phyloP scores from a whole-genome alignment of 2,888 invertebrate species.

The Poecilobothrus nobilitatus region DNA sequence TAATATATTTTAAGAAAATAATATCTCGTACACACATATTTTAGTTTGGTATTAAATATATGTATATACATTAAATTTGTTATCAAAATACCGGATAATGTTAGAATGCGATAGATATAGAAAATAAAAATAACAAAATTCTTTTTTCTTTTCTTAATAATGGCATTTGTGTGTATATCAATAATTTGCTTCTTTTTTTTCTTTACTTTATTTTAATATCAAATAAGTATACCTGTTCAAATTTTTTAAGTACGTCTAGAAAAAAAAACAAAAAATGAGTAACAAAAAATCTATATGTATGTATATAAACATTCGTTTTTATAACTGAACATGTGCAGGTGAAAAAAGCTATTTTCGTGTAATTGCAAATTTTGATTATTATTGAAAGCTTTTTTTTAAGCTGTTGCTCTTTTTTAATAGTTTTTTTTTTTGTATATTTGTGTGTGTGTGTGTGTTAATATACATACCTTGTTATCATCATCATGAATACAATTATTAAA shows the following conservation, averaged over 20 bases:
- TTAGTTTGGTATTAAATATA: too few species aligned
- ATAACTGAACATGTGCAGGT: conserved; percentile 6
- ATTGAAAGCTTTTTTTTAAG: not conserved
- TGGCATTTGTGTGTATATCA: not conserved
- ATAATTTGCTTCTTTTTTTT: not conserved
- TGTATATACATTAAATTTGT: not conserved
- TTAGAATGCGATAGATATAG: not conserved
- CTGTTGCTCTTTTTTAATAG: conserved; percentile 1
- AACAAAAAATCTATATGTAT: too few species aligned
- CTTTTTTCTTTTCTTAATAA: too few species aligned
- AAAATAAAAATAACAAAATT: too few species aligned
- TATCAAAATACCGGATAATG: not conserved
- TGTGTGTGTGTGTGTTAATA: too few species aligned
- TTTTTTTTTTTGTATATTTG: not conserved
- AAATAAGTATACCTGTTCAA: too few species aligned
- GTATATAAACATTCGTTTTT: not conserved
- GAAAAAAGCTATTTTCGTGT: not conserved
- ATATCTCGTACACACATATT: too few species aligned
- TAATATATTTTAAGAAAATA: too few species aligned
- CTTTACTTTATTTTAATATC: not conserved
- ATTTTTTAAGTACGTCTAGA: too few species aligned
- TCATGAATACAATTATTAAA: too few species aligned
- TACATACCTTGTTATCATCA: too few species aligned
- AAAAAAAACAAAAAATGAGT: not conserved
- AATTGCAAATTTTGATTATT: too few species aligned